phyloP scores from a whole-genome alignment of 2,797 vertebrate species.

The Simalia tracyae region DNA sequence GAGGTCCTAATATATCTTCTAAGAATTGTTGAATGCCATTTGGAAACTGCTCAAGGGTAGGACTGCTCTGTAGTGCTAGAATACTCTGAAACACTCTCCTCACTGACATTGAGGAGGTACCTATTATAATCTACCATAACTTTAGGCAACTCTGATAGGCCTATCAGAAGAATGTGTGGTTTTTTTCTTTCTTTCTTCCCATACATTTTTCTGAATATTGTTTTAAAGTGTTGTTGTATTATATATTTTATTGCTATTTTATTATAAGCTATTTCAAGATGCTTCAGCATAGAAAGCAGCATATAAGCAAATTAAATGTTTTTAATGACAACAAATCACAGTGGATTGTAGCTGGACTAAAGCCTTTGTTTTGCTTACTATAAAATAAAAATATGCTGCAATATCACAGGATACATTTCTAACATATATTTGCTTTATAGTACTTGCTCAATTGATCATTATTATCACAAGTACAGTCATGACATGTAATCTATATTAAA shows the following conservation, averaged over 20 bases:
- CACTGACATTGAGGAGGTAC: neutral
- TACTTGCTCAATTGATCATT: neutral
- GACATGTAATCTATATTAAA: neutral
- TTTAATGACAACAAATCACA: neutral
- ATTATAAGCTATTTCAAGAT: neutral
- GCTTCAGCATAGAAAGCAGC: neutral
- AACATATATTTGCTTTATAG: neutral
- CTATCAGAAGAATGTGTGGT: too few relatives aligned
- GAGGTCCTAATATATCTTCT: neutral
- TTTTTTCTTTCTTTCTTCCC: too few relatives aligned
- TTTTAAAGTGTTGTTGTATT: too few relatives aligned
- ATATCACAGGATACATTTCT: neutral
- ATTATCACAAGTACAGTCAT: neutral
- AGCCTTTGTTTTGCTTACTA: neutral
- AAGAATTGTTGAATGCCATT: neutral
- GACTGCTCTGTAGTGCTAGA: neutral
- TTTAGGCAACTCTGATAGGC: too few relatives aligned
- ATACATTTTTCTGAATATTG: too few relatives aligned
- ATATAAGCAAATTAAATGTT: neutral
- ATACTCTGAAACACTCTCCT: neutral
- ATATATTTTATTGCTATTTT: too few relatives aligned
- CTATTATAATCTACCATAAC: neutral
- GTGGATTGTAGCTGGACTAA: neutral
- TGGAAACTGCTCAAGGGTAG: neutral
- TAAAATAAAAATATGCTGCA: neutral